A percentile compares a stretch with the other conserved stretches of the same genome.
Evolutionary conservation across 2,113 vertebrate species (phyloP).

Genomic region (Connochaetes taurinus): DNA sequence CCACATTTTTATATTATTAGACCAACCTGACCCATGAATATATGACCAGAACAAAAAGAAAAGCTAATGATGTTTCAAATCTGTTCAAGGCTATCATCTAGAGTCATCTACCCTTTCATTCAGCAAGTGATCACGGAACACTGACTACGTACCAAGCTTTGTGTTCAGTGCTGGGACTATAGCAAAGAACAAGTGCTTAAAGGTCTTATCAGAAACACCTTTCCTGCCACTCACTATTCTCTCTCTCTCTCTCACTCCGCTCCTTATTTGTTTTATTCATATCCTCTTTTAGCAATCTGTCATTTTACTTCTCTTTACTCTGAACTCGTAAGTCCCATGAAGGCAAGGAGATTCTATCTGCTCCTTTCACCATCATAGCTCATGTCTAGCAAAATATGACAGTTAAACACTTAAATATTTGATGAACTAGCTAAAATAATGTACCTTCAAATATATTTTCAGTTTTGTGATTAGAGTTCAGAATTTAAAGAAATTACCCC

Average conservation of each 20-base stretch:
- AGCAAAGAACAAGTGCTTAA: background rate
- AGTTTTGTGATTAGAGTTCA: background rate
- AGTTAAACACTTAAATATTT: background rate
- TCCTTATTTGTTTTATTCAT: background rate
- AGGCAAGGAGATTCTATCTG: background rate
- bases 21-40: background rate
- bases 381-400: background rate
- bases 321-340: background rate
- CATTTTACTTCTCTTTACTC: background rate
- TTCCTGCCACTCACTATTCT: background rate
- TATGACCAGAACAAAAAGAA: background rate
- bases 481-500: background rate
- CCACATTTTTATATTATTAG: background rate
- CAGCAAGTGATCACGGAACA: background rate
- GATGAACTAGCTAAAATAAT: background rate
- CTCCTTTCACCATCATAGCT: background rate
- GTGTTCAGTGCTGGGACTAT: background rate
- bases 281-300: background rate
- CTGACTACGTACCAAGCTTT: background rate
- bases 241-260: background rate
- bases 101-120: background rate
- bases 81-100: background rate
- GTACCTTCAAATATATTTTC: background rate
- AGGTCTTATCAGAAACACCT: background rate
- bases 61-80: background rate